These are phyloP conservation scores for Gadopsis bispinosus DNA, from an alignment of 2,797 vertebrate genomes.

Conservation along the genomic window DNA sequence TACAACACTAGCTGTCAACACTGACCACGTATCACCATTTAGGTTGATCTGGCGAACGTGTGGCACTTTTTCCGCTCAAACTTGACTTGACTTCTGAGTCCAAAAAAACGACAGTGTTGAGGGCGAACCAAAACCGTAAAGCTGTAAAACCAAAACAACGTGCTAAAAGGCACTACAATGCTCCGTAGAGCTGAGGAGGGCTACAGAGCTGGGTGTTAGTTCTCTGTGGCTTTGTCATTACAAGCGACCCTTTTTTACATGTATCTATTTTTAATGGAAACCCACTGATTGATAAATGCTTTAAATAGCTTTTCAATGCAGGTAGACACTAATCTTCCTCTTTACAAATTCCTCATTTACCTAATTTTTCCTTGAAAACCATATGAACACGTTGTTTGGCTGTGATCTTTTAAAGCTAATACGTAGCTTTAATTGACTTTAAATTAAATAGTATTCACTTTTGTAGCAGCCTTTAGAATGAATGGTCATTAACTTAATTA, in stretches of 20 bases:
- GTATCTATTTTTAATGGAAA: not conserved
- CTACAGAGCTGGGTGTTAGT: too few species aligned
- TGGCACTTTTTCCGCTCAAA: not conserved
- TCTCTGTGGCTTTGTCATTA: not conserved
- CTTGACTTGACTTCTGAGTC: not conserved
- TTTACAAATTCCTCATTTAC: not conserved
- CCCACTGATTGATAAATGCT: not conserved
- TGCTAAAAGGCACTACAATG: not conserved
- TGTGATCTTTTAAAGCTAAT: not conserved
- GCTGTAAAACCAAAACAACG: not conserved
- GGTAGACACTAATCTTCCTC: not conserved
- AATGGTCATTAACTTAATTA: slow-evolving; percentile 9
- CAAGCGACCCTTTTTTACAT: not conserved
- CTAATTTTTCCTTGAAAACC: not conserved
- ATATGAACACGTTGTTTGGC: not conserved
- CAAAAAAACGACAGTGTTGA: not conserved
- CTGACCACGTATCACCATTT: not conserved
- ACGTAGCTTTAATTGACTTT: slow-evolving; percentile 16
- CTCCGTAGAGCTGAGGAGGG: not conserved
- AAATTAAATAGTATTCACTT: slow-evolving; percentile 6
- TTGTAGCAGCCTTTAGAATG: slow-evolving; percentile 1
- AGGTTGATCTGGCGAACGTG: not conserved
- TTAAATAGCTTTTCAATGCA: not conserved
- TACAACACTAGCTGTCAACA: not conserved
- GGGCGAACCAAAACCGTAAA: not conserved